phyloP scores from a whole-genome alignment of 1,140 invertebrate genomes.

The Prorops nasuta region DNA sequence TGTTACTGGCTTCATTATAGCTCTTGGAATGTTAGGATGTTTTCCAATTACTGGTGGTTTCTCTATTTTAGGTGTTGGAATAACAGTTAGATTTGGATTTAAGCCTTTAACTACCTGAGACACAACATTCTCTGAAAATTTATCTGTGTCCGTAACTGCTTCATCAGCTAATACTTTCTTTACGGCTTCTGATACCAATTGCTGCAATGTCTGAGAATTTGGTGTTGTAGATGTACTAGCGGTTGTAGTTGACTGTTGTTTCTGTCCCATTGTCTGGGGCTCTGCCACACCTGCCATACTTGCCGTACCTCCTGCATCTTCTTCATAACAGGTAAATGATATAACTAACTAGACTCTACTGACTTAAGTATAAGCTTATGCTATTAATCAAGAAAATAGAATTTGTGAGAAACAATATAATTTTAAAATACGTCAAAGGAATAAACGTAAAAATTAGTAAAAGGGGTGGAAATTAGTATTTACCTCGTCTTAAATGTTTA shows the following conservation, averaged over 20 bases:
- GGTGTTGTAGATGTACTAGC: slow-evolving; percentile 7
- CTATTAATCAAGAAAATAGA: not conserved
- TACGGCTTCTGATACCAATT: slow-evolving; percentile 56
- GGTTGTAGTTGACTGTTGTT: slow-evolving; percentile 14
- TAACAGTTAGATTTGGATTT: slow-evolving; percentile 40
- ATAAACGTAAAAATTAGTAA: not conserved
- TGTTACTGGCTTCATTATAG: slow-evolving; percentile 26
- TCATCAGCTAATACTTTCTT: slow-evolving; percentile 54
- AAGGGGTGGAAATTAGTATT: too few species aligned
- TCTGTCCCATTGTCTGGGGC: slow-evolving; percentile 17
- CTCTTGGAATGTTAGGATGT: slow-evolving; percentile 20
- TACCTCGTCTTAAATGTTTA: slow-evolving; percentile 73
- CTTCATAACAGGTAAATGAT: too few species aligned
- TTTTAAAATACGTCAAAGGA: not conserved
- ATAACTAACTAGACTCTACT: too few species aligned
- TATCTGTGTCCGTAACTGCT: slow-evolving; percentile 40
- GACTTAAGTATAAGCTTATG: too few species aligned
- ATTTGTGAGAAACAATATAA: not conserved
- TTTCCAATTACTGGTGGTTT: slow-evolving; percentile 15
- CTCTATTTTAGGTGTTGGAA: slow-evolving; percentile 19
- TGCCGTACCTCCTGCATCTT: slow-evolving; percentile 25
- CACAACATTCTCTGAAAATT: slow-evolving; percentile 49
- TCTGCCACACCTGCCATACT: slow-evolving; percentile 12
- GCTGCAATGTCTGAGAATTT: slow-evolving; percentile 42
- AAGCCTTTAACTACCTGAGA: slow-evolving; percentile 51